Evolutionary conservation across 2,113 vertebrate species (phyloP).

Genomic region (Prinia subflava): DNA sequence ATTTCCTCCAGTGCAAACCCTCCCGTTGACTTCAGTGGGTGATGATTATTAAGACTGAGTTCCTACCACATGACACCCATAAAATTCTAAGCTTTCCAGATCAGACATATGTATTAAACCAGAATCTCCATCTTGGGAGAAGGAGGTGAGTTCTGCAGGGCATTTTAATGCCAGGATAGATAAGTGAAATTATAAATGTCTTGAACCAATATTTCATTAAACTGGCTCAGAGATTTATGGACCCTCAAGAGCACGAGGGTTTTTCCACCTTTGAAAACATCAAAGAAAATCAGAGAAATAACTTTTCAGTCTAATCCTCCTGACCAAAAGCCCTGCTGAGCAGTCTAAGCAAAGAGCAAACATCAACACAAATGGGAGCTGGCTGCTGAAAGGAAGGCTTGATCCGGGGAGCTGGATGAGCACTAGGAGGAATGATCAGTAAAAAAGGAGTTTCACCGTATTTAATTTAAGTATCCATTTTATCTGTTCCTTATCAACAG

Average conservation of each 20-base stretch:
- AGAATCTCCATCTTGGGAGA: slow-evolving; percentile 30
- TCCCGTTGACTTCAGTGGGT: not conserved
- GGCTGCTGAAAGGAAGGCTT: slow-evolving; percentile 26
- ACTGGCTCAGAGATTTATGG: slow-evolving; percentile 18
- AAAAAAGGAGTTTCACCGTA: slow-evolving; percentile 11
- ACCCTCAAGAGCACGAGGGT: not conserved
- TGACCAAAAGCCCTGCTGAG: slow-evolving; percentile 4
- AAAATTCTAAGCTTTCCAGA: slow-evolving; percentile 25
- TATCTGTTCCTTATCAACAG: slow-evolving; percentile 46
- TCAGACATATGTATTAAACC: slow-evolving; percentile 2
- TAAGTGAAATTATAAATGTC: slow-evolving; percentile 42
- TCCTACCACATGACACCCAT: not conserved
- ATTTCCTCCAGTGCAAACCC: not conserved
- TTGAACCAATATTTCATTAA: not conserved
- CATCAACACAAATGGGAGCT: slow-evolving; percentile 13
- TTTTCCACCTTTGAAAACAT: slow-evolving; percentile 41
- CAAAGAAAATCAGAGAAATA: slow-evolving; percentile 51
- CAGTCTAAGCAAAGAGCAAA: slow-evolving; percentile 1
- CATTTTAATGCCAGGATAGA: slow-evolving; percentile 28
- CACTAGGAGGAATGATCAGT: not conserved
- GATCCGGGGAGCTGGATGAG: not conserved
- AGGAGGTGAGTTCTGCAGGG: not conserved
- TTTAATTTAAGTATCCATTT: not conserved
- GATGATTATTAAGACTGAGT: slow-evolving; percentile 17
- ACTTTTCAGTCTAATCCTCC: slow-evolving; percentile 24